Percentiles rank a stretch among this genome's conserved stretches.
phyloP scores from a whole-genome alignment of 2,888 invertebrate genomes.

The Xestoiulus laeticollis region DNA sequence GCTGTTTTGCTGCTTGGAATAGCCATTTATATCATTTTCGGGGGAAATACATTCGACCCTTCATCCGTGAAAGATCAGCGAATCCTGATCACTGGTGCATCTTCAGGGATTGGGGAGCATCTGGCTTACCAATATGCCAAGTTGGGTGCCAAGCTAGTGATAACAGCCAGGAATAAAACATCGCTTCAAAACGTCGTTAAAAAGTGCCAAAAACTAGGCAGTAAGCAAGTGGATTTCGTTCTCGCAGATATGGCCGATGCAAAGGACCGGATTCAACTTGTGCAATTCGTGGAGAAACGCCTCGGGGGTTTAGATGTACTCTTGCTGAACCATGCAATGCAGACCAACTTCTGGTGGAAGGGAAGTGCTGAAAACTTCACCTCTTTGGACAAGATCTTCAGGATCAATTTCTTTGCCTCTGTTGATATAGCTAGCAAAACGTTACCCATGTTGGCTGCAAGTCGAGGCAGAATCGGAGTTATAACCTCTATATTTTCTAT shows the following conservation, averaged over 20 bases:
- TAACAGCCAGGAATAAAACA: constrained; percentile 20
- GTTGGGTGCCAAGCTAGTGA: constrained; percentile 59
- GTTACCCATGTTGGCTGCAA: constrained; percentile 60
- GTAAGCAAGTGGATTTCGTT: not conserved
- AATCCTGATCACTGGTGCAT: constrained; percentile 63
- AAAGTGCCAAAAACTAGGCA: constrained; percentile 20
- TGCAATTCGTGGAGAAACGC: not conserved
- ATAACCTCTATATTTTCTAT: constrained; percentile 61
- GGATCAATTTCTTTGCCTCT: constrained; percentile 62
- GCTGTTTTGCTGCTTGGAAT: not conserved
- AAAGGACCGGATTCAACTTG: not conserved
- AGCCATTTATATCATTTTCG: not conserved
- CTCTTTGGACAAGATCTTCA: constrained; percentile 54
- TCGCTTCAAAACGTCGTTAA: not conserved
- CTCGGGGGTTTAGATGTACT: constrained; percentile 41
- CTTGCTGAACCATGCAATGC: constrained; percentile 38
- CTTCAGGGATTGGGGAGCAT: constrained; percentile 63
- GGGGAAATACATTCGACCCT: not conserved
- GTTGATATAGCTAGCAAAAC: constrained; percentile 62
- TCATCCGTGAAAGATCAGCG: constrained; percentile 55
- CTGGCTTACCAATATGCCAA: constrained; percentile 62
- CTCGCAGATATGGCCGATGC: constrained; percentile 1
- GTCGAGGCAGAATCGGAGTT: constrained; percentile 61
- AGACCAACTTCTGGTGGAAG: not conserved
- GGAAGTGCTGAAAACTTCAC: not conserved